phyloP scores from a whole-genome alignment of 2,113 vertebrate genomes.

The Elachura formosa region DNA sequence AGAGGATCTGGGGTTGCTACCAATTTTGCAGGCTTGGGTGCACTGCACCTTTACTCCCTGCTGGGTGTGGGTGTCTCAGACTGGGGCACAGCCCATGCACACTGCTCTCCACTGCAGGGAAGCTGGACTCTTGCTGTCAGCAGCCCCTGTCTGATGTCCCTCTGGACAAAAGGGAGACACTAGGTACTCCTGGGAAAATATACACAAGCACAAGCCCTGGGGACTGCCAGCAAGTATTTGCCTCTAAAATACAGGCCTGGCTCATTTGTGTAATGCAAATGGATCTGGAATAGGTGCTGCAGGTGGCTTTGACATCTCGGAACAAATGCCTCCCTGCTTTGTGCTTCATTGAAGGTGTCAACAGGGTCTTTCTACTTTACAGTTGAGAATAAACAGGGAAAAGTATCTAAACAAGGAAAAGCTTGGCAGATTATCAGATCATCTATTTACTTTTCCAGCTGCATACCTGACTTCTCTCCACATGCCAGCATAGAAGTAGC shows the following conservation, averaged over 20 bases:
- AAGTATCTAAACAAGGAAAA: neutral
- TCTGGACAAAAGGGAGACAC: neutral
- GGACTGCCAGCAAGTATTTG: neutral
- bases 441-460: neutral
- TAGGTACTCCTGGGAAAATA: neutral
- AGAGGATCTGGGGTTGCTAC: neutral
- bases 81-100: neutral
- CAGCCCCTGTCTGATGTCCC: neutral
- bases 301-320: neutral
- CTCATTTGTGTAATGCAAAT: neutral
- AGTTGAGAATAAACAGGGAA: neutral
- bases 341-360: neutral
- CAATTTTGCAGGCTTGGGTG: neutral
- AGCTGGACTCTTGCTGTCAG: neutral
- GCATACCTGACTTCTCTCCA: neutral
- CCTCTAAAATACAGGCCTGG: neutral
- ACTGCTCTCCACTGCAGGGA: neutral
- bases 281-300: neutral
- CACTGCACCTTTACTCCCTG: neutral
- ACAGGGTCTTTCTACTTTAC: neutral
- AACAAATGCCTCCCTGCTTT: neutral
- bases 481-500: neutral
- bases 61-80: neutral
- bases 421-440: neutral
- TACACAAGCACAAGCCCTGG: neutral